A percentile compares a stretch with the other conserved stretches of the same genome.
Evolutionary conservation across 1,140 invertebrate species (phyloP).

Genomic region (Meloidogyne exigua): DNA sequence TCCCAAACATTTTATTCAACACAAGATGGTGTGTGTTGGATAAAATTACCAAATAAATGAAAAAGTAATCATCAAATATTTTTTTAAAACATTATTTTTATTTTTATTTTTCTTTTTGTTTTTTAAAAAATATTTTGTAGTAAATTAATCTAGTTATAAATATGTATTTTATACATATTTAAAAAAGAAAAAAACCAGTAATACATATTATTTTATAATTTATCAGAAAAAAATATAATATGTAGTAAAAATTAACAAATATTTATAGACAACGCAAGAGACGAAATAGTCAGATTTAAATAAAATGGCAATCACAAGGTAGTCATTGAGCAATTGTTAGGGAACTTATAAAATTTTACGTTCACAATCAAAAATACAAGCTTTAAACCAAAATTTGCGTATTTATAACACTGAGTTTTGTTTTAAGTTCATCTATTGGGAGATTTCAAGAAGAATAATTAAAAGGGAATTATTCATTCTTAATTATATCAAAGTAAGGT

Average conservation of each 20-base stretch:
- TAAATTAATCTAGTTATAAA: no score
- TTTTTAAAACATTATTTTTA: not conserved
- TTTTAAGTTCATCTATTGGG: no score
- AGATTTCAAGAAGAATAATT: no score
- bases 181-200: no score
- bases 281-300: not conserved
- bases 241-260: no score
- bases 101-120: not conserved
- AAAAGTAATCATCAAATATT: slow-evolving; percentile 5
- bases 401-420: no score
- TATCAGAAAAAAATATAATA: not conserved
- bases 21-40: not conserved
- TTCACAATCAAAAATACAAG: no score
- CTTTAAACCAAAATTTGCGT: no score
- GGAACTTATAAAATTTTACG: not conserved
- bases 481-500: no score
- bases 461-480: no score
- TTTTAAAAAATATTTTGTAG: no score
- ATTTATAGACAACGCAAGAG: not conserved
- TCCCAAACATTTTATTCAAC: not conserved
- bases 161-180: no score
- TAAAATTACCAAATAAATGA: slow-evolving; percentile 1
- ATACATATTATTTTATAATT: not conserved
- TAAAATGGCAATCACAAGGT: slow-evolving; percentile 1
- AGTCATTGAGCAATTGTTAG: not conserved